A percentile compares a stretch with the other conserved stretches of the same genome.
Conservation (phyloP, 2,797 vertebrate species). For the Manis pentadactyla region DNA sequence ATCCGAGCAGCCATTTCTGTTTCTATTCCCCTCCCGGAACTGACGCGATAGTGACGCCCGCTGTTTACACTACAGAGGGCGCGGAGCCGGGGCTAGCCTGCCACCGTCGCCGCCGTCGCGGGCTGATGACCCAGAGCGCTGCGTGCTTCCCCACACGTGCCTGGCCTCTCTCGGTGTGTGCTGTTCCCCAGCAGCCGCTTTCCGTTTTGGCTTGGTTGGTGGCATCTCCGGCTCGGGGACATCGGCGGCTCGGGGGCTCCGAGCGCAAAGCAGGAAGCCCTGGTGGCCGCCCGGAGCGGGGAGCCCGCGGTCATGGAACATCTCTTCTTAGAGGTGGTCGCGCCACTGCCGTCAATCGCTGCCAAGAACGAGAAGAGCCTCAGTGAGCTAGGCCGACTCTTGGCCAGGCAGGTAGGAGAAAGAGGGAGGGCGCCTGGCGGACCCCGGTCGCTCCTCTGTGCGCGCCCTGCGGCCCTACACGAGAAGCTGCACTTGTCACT, state of each 20-base stretch:
- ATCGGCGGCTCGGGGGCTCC: background rate
- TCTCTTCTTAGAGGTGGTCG: slow-evolving; percentile 88
- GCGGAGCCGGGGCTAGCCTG: background rate
- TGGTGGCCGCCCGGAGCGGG: background rate
- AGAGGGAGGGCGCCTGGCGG: too few relatives aligned
- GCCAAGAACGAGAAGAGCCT: slow-evolving; percentile 92
- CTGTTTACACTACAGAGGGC: background rate
- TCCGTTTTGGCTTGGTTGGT: background rate
- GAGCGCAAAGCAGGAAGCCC: background rate
- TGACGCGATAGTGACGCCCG: rapidly evolving
- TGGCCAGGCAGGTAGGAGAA: slow-evolving; percentile 92
- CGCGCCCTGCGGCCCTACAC: background rate
- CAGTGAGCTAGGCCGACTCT: slow-evolving; percentile 90
- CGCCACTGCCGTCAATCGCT: slow-evolving; percentile 89
- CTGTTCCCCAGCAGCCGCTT: rapidly evolving
- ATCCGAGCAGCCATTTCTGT: rapidly evolving
- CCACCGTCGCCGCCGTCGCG: background rate
- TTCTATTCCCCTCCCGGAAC: background rate
- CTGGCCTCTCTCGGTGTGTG: rapidly evolving
- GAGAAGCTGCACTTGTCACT: background rate
- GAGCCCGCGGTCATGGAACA: slow-evolving; percentile 88
- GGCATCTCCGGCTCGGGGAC: background rate
- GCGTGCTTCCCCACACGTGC: slow-evolving; percentile 70
- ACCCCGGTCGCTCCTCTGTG: rapidly evolving
- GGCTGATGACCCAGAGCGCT: slow-evolving; percentile 29